Base-by-base conservation (phyloP, 2,113 vertebrate species). In the Elephantulus edwardii region DNA sequence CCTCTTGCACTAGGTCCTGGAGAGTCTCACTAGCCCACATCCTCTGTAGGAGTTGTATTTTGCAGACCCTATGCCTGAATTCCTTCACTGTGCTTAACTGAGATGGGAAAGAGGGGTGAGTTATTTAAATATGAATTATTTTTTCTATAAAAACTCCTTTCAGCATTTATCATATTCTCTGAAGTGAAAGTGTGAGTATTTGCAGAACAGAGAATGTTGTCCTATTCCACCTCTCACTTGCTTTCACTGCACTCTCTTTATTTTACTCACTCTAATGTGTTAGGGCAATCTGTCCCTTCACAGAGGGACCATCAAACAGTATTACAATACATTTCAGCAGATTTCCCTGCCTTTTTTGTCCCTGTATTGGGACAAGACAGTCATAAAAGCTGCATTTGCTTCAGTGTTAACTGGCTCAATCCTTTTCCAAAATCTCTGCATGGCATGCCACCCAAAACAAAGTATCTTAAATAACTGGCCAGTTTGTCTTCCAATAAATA, bases 241-340 rank as follows among this genome's bases (percentile, higher is more conserved):
- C 58, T 52, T 56, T 35, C 7, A 0, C 3, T 2, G 30, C 48
- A 50, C 8, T 38, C 1, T 0, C 28, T n/a, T 12, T 48, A n/a
- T n/a, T n/a, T n/a, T n/a, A n/a, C 24, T 52, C 68, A 44, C 54
- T 14, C 12, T 12, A 9, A 30, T 1, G 12, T 24, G 20, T 82
- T 28, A 26, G 68, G 66, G 35, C 56, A 75, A 6, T 5, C n/a
- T 50, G 70, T 14, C 35, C 78, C 14, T 44, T 54, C 56, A 5
- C 35, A 30, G 46, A 64, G 38, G 7, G 20, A 28, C 22, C 35
- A 26, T 14, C 35, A 28, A 22, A 20, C 56, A 44, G 35, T 30
- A 54, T 26, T 16, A 75, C 11, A 64, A 50, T 56, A 54, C 46
- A 42, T 16, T 14, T 2, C 22, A 66, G 33, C 44, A 13, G 44